These are phyloP conservation scores for Mola mola DNA, from an alignment of 2,113 vertebrate species.

Conservation along the genomic window DNA sequence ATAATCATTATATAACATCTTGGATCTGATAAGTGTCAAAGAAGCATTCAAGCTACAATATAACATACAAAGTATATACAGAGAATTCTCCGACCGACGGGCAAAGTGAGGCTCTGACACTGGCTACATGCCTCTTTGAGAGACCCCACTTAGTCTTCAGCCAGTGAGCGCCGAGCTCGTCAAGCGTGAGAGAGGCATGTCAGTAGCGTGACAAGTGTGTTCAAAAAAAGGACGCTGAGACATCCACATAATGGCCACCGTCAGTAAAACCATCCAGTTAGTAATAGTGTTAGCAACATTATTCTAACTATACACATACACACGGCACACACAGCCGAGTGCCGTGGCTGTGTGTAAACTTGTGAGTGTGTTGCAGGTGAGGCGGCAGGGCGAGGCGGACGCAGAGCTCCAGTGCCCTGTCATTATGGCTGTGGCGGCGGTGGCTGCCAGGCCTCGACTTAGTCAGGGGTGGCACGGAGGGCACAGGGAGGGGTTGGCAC, in stretches of 20 bases:
- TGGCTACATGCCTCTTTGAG: constrained; percentile 38
- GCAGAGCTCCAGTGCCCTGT: constrained; percentile 66
- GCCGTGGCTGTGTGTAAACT: constrained; percentile 57
- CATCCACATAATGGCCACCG: constrained; percentile 74
- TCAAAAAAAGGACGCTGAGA: constrained; percentile 72
- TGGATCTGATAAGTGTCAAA: too few relatives aligned
- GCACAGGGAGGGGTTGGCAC: constrained; percentile 63
- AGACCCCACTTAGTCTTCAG: constrained; percentile 40
- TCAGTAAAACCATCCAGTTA: constrained; percentile 77
- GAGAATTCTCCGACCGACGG: too few relatives aligned
- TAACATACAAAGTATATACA: too few relatives aligned
- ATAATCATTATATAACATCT: too few relatives aligned
- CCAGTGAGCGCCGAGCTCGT: constrained; percentile 41
- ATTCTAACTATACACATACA: constrained; percentile 65
- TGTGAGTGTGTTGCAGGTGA: constrained; percentile 77
- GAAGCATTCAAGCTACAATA: too few relatives aligned
- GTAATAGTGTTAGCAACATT: constrained; percentile 75
- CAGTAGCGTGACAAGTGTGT: constrained; percentile 73
- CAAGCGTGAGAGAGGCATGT: constrained; percentile 70
- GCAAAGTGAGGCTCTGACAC: not conserved
- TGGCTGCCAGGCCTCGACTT: constrained; percentile 59
- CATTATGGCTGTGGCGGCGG: constrained; percentile 74
- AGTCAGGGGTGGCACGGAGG: constrained; percentile 79
- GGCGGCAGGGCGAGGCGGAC: constrained; percentile 76
- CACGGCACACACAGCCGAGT: constrained; percentile 29